These are phyloP conservation scores for Saccostrea cuccullata DNA, from an alignment of 1,140 invertebrate species.

Conservation along the genomic window DNA sequence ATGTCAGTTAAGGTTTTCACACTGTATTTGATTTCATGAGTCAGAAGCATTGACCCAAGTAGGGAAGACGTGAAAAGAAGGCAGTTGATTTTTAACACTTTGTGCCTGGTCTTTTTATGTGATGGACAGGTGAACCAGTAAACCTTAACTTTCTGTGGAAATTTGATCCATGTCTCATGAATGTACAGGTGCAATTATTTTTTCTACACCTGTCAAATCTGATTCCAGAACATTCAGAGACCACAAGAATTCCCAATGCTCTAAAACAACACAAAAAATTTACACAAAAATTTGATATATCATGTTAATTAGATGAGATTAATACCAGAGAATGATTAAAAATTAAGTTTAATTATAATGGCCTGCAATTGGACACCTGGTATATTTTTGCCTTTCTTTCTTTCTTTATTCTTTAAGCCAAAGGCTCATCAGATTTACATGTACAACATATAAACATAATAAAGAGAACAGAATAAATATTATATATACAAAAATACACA, in stretches of 20 bases:
- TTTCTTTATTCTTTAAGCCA: no score
- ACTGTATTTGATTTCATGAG: slow-evolving; percentile 30
- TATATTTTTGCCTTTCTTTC: no score
- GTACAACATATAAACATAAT: no score
- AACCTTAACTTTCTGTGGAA: slow-evolving; percentile 18
- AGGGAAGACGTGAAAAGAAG: not conserved
- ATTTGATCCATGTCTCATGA: not conserved
- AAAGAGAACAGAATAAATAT: no score
- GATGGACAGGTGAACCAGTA: slow-evolving; percentile 8
- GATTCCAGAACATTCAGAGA: not conserved
- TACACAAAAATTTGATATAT: no score
- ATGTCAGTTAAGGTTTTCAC: slow-evolving; percentile 19
- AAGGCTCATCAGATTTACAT: no score
- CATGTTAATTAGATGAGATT: no score
- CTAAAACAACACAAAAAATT: no score
- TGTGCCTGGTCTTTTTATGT: slow-evolving; percentile 2
- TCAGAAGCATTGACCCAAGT: not conserved
- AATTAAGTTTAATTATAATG: no score
- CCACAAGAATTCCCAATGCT: not conserved
- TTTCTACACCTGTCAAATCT: not conserved
- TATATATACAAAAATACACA: no score
- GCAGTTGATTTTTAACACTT: not conserved
- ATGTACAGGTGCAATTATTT: slow-evolving; percentile 17
- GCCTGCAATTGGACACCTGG: no score
- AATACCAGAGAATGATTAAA: no score